Evolutionary conservation across 2,888 invertebrate genomes (phyloP), one percentile per base, ranked within the genome.

Genomic region (Baronia brevicornis): DNA sequence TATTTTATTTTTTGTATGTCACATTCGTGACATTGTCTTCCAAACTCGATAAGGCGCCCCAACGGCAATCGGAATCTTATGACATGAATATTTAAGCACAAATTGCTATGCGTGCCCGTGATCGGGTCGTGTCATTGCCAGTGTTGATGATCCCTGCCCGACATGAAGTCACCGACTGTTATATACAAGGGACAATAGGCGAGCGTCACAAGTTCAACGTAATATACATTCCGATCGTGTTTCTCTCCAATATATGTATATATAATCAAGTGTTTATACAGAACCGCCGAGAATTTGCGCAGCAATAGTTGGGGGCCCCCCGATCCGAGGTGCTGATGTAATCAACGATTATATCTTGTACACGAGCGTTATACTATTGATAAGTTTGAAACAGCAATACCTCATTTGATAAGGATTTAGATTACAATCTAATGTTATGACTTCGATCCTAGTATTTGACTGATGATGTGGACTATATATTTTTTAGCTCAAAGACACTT

Each of bases 261-360:
- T 44, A 59, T 48, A 62, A 67, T 61, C 58, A 56, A 60, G 43
- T 77, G 62, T 78, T 82, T 78, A 60, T 61, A 67, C 72, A 78
- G 72, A 70, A 74, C 75, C 69, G 52, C 45, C 46, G 53, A 60
- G 54, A 60, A 66, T 68, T 60, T 79, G 73, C 84, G 78, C 74
- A 77, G 71, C 74, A 63, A 58, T 48, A 44, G 32, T 28, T 40
- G 36, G 42, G 29, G 31, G 39, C 38, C 29, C 35, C 42, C 46
- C 44, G 38, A 54, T 57, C 56, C 46, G 59, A 48, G 44, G 46
- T 36, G 48, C 54, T 74, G 64, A 69, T 71, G 71, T 70, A 74
- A 77, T 65, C 57, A 40, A 38, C 22, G 9, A 25, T 37, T 39
- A 38, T 43, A 39, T 36, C 19, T 20, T 30, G 20, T 28, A 32